Base-by-base conservation (phyloP, 2,113 vertebrate species). In the Myocastor coypus region DNA sequence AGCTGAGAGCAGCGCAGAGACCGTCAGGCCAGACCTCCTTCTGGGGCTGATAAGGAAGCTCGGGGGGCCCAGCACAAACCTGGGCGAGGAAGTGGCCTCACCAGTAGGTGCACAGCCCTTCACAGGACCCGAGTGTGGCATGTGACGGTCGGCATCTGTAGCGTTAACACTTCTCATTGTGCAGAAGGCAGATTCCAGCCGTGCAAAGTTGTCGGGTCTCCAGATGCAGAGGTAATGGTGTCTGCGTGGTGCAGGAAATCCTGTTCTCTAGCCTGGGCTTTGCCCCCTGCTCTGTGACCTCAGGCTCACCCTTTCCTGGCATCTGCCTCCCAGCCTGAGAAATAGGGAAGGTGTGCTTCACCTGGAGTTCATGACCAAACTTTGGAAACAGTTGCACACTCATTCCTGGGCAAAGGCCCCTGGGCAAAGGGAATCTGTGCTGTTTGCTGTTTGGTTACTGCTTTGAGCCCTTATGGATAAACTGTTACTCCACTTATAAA, bases 401-500 rank as follows among this genome's bases (percentile, higher is more conserved):
- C n/a, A 16, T 68, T 89, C 22, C 42, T 59, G 17, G 71, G 52
- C 66, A 17, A 32, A 55, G 66, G 46, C 14, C 30, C 20, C n/a
- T 0, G 26, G n/a, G n/a, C n/a, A 26, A 90, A 68, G 55, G 28
- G 17, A 50, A 40, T 55, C 71, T 1, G 26, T 89, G 80, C 68
- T 89, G 13, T 81, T 59, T 87, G 78, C 78, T 88, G 7, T 82
- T 59, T 66, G 3, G 68, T 59, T 59, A 28, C 24, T 63, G 63
- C 63, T 86, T 52, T 71, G 77, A 94, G 59, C 42, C 52, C 73
- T 95, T 83, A 68, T 80, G 78, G 34, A 42, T 90, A 78, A 61
- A 87, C 59, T 7, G 89, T 91, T 52, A 73, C 57, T 32, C 75
- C 55, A 34, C 64, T 71, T 91, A 94, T 94, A 71, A 92, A 87